Base-by-base conservation (phyloP, 2,113 vertebrate species). In the Macrotus californicus region DNA sequence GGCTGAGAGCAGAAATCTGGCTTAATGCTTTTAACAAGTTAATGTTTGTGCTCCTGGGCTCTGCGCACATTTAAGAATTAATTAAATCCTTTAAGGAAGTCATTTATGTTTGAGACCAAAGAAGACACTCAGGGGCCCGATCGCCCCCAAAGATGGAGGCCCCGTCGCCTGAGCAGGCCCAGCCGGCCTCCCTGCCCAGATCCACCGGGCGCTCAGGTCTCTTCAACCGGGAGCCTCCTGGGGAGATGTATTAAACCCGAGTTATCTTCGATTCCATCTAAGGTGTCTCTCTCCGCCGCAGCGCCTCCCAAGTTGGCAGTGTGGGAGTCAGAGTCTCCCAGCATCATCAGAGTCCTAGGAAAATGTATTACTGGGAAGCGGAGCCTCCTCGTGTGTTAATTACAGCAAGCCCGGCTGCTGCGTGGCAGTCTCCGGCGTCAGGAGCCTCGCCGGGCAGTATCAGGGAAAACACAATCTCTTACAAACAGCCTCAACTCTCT, bases 21-120 rank as follows among this genome's bases (percentile, higher is more conserved):
- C 96, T 96, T 94, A 97, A 91, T 80, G 92, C 92, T 95, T 97
- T 93, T 97, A 98, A 97, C 94, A 5, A 97, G 96, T 96, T 96
- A 97, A 92, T 86, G 73, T 79, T 92, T 96, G 94, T 96, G 94
- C 96, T 97, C 97, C 95, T 16, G 96, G 91, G 83, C 94, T 89
- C 97, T 83, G 89, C 72, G 89, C 94, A 82, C 97, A 86, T 97
- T 97, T 94, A 97, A 98, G 98, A 97, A 7, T 75, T 96, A 97
- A 97, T 96, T 73, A 88, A 97, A 72, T 96, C 89, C 97, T 98
- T 98, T 97, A 97, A 98, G 94, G 92, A 97, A 97, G 96, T 97
- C 96, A 82, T 86, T 98, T 98, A 94, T 95, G 87, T 91, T 96
- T 96, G 94, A 96, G 97, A 97, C 95, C 97, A 64, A 84, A 94